These are phyloP conservation scores for Habrosyne pyritoides DNA, from an alignment of 2,888 invertebrate species.

Conservation along the genomic window DNA sequence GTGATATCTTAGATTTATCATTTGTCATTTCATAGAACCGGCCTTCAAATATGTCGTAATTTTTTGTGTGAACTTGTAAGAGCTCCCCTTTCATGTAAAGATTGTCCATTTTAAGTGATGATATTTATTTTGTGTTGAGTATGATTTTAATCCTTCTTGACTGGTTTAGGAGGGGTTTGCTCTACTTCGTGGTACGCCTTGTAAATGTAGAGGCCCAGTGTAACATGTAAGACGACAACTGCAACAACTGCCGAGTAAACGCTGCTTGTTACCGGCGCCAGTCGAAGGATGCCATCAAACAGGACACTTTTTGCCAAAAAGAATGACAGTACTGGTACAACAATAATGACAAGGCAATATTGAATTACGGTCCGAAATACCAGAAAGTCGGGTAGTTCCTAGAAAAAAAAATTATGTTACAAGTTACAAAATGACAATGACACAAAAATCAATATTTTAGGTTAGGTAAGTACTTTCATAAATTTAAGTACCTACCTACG, in stretches of 20 bases:
- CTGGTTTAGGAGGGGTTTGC: slow-evolving; percentile 61
- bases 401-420: slow-evolving; percentile 55
- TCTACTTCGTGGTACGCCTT: slow-evolving; percentile 87
- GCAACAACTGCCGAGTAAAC: slow-evolving; percentile 91
- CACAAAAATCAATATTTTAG: background rate
- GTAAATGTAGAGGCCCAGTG: slow-evolving; percentile 90
- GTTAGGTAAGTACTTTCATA: background rate
- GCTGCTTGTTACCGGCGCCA: slow-evolving; percentile 86
- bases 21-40: slow-evolving; percentile 72
- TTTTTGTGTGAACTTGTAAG: slow-evolving; percentile 74
- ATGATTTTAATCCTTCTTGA: slow-evolving; percentile 70
- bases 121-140: slow-evolving; percentile 13
- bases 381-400: slow-evolving; percentile 87
- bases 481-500: background rate
- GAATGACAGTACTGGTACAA: slow-evolving; percentile 89
- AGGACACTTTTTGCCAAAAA: slow-evolving; percentile 87
- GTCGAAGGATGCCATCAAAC: slow-evolving; percentile 86
- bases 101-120: slow-evolving; percentile 66
- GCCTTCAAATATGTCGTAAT: slow-evolving; percentile 71
- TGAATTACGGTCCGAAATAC: slow-evolving; percentile 90
- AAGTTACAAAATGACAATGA: slow-evolving; percentile 10
- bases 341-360: slow-evolving; percentile 90
- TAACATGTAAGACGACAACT: slow-evolving; percentile 89
- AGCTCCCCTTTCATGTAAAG: slow-evolving; percentile 77
- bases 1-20: slow-evolving; percentile 74